Conservation (phyloP, 2,888 invertebrate genomes). For the Chelonus formosanus region DNA sequence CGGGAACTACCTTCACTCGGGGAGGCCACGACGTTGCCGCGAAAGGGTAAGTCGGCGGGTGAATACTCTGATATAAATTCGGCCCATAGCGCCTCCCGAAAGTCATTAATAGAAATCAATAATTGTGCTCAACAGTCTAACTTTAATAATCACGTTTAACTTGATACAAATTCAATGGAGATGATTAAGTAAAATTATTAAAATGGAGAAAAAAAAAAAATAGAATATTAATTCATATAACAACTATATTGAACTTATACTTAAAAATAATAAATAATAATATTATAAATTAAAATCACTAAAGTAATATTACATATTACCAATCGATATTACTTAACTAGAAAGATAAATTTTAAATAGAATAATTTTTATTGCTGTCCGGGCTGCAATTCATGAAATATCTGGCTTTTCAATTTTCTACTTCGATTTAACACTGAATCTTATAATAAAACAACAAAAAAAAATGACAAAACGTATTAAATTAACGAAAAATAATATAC, state of each 20-base stretch:
- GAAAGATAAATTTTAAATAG: no score
- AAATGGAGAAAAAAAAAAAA: slow-evolving; percentile 37
- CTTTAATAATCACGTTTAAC: slow-evolving; percentile 66
- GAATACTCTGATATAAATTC: slow-evolving; percentile 66
- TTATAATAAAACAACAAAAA: no score
- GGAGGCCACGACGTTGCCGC: slow-evolving; percentile 73
- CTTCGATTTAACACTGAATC: no score
- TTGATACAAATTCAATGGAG: slow-evolving; percentile 38
- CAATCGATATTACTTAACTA: no score
- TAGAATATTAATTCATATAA: slow-evolving; percentile 3
- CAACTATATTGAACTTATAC: no score
- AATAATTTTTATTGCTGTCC: no score
- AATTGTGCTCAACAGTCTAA: slow-evolving; percentile 64
- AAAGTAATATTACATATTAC: no score
- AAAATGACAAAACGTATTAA: no score
- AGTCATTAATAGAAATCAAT: slow-evolving; percentile 69
- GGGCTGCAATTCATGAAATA: no score
- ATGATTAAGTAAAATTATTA: slow-evolving; percentile 13
- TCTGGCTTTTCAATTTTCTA: no score
- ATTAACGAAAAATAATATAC: slow-evolving; percentile 45
- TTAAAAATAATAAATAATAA: no score
- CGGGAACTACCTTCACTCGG: slow-evolving; percentile 77
- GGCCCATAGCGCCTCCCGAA: slow-evolving; percentile 69
- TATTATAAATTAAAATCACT: no score
- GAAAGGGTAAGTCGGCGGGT: slow-evolving; percentile 68